phyloP scores from a whole-genome alignment of 1,140 invertebrate species.

The Ips typographus region DNA sequence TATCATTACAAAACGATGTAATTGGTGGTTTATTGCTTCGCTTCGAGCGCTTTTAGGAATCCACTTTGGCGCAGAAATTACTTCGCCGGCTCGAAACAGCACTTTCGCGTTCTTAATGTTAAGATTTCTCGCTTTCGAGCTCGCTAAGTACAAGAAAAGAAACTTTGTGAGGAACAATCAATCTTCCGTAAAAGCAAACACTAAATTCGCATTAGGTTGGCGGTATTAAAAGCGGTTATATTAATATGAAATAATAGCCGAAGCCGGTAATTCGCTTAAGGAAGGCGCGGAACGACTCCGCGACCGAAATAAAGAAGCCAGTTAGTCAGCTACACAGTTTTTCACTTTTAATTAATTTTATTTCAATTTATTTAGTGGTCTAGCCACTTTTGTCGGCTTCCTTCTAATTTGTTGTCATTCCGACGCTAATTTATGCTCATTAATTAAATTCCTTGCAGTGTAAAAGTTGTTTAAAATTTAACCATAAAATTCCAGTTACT shows the following conservation, averaged over 20 bases:
- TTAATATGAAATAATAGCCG: slow-evolving; percentile 42
- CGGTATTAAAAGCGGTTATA: slow-evolving; percentile 39
- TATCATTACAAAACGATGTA: slow-evolving; percentile 4
- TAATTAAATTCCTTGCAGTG: too few species aligned
- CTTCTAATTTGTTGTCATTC: too few species aligned
- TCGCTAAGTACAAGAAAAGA: slow-evolving; percentile 9
- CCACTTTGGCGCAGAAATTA: background rate
- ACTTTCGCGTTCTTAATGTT: background rate
- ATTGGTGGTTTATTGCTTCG: background rate
- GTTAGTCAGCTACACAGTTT: slow-evolving; percentile 26
- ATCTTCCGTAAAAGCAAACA: slow-evolving; percentile 40
- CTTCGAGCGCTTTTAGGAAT: background rate
- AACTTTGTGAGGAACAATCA: slow-evolving; percentile 34
- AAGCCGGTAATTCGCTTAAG: slow-evolving; percentile 38
- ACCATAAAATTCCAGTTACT: too few species aligned
- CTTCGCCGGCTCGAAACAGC: background rate
- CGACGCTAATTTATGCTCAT: too few species aligned
- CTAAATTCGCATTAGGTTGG: slow-evolving; percentile 37
- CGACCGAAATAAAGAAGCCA: slow-evolving; percentile 22
- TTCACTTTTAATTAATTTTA: slow-evolving; percentile 26
- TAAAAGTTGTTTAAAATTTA: too few species aligned
- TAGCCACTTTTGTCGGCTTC: too few species aligned
- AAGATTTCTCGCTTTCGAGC: slow-evolving; percentile 7
- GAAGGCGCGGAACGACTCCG: slow-evolving; percentile 10
- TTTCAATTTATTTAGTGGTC: slow-evolving; percentile 3